Conservation (phyloP, 2,113 vertebrate species). For the Tamias sibiricus region DNA sequence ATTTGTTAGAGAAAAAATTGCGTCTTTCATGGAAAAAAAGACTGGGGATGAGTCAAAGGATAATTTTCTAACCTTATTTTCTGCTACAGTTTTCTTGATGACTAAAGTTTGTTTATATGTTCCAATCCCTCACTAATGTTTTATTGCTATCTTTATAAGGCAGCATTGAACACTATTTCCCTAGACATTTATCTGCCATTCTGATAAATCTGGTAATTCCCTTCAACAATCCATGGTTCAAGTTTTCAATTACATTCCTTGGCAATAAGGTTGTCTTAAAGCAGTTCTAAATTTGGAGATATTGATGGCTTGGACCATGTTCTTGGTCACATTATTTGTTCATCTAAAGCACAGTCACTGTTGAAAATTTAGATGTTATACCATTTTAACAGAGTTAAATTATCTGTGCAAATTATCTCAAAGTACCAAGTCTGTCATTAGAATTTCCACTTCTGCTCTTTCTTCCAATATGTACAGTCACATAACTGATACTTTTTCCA, state of each 20-base stretch:
- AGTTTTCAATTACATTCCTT: conserved; percentile 26
- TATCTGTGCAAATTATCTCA: background rate
- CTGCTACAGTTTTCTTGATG: background rate
- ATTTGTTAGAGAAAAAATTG: background rate
- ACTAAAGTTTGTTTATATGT: conserved; percentile 51
- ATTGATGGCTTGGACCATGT: background rate
- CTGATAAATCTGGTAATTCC: conserved; percentile 50
- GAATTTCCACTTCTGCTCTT: conserved; percentile 62
- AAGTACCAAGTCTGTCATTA: background rate
- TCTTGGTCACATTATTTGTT: background rate
- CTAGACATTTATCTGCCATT: background rate
- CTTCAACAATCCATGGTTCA: background rate
- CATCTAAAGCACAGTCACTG: background rate
- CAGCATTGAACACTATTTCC: background rate
- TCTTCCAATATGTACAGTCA: background rate
- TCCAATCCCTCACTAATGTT: background rate
- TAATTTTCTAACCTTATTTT: background rate
- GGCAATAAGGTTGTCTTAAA: conserved; percentile 24
- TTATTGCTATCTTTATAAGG: conserved; percentile 51
- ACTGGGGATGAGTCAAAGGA: background rate
- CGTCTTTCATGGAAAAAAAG: background rate
- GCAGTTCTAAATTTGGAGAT: background rate
- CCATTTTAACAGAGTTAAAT: background rate
- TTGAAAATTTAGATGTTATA: background rate
- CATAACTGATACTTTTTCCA: conserved; percentile 19